Evolutionary conservation across 2,797 vertebrate genomes (phyloP), one percentile per base, ranked within the genome.

Genomic region (Enteromius mattozi): DNA sequence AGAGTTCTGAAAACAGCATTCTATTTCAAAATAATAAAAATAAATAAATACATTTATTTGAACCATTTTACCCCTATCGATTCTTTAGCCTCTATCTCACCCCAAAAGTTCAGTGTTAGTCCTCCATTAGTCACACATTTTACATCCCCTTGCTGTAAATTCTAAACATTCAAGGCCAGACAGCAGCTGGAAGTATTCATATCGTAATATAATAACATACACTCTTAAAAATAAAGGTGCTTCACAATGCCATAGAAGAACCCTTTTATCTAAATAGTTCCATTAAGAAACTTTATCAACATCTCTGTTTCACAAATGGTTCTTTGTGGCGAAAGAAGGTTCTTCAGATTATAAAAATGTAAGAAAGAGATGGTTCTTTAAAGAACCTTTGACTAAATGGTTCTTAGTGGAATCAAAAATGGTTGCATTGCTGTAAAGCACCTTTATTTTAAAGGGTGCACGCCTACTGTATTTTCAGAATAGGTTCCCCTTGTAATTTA

Each of bases 61-160:
- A 59, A 10, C 21, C 6, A 21, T 51, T n/a, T 8, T 33, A 59
- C 13, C 40, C 54, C 9, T 49, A 9, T 54, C 19, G 14, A 12
- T 75, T 33, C 13, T 77, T 40, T 40, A 24, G 17, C 75, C 51
- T 77, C 51, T 17, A 8, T 40, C 33, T 76, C 63, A 66, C 63
- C 63, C 16, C 63, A 17, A 30, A 56, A 40, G 74, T 59, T 40
- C 51, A 75, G 24, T 49, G 42, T 33, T 21, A 19, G 24, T 65
- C 42, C 13, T 72, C 70, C 3, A 72, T 49, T 49, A 30, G 24
- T 49, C 70, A 10, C 21, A 30, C 71, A 33, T 51, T 49, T 49
- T 30, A 74, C 70, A 72, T 47, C 16, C 70, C 19, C 66, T 69
- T 70, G 37, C 37, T 42, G 68, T 42, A 24, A 70, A 70, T 70